These are phyloP conservation scores for Lophius americanus DNA, from an alignment of 2,797 vertebrate genomes.

Conservation along the genomic window DNA sequence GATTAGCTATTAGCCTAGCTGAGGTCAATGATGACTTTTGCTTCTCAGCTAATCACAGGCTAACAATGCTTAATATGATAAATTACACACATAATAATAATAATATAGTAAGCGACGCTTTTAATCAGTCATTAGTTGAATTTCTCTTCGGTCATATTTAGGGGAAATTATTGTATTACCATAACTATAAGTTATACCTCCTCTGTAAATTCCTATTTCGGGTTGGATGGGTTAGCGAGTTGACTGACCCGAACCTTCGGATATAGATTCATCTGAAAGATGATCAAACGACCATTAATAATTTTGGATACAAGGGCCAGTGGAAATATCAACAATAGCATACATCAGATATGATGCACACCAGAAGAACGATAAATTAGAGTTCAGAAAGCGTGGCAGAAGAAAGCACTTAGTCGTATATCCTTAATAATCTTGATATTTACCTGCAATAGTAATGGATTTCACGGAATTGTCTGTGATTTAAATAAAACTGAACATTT, in stretches of 20 bases:
- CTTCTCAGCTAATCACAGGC: not conserved
- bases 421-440: not conserved
- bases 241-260: not conserved
- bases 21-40: slow-evolving; percentile 63
- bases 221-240: not conserved
- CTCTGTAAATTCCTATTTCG: too few species aligned
- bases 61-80: fast-evolving
- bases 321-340: too few species aligned
- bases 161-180: not conserved
- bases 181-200: not conserved
- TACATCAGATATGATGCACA: too few species aligned
- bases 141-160: fast-evolving
- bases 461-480: not conserved
- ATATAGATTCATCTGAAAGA: not conserved
- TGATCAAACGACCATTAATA: not conserved
- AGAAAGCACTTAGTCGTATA: not conserved
- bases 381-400: not conserved
- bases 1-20: slow-evolving; percentile 61
- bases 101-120: not conserved
- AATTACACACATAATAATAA: not conserved
- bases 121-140: not conserved
- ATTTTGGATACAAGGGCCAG: too few species aligned
- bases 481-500: not conserved
- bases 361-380: too few species aligned
- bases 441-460: not conserved